Base-by-base conservation (phyloP, 1,140 invertebrate genomes). In the Aethina tumida region DNA sequence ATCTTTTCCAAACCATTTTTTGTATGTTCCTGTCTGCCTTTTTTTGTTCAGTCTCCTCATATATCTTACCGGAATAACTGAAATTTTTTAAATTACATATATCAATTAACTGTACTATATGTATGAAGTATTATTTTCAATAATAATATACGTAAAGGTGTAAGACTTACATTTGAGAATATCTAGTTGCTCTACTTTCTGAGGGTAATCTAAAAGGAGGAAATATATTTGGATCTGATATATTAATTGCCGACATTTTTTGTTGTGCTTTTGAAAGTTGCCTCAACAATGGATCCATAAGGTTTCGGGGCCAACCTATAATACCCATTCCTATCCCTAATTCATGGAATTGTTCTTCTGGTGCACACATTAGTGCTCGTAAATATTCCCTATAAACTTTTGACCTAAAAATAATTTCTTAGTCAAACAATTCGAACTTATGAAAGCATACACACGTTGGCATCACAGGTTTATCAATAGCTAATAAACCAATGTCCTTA, bases 321-420 rank as follows among this genome's bases (percentile, higher is more conserved):
- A 62, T 47, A n/a, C 60, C 60, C 5, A 61, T 40, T 19, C 45
- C 40, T n/a, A 62, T 38, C n/a, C 41, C 37, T 18, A 45, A 22
- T 26, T 53, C 39, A 16, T 49, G 36, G 9, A 62, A 24, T 8
- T 41, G 12, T 38, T 60, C 56, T 45, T 62, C 58, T 1, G 60
- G 60, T 5, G 53, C 56, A 3, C 54, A 41, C 41, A 50, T 60
- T 5, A 52, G 50, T 6, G 40, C 40, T 51, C 56, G 54, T 29
- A 62, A 43, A 39, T 49, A 61, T 0, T 35, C 20, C 7, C 46
- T 39, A 25, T 57, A 29, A 26, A 52, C 46, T 30, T 52, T 52
- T 29, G 25, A 41, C n/a, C 56, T 55, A 21, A 32, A 30, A 33
- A 15, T 2, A 28, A 8, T 13, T 3, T 35, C 17, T 5, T 20